Base-by-base conservation (phyloP, 1,140 invertebrate genomes). In the Halictus rubicundus region DNA sequence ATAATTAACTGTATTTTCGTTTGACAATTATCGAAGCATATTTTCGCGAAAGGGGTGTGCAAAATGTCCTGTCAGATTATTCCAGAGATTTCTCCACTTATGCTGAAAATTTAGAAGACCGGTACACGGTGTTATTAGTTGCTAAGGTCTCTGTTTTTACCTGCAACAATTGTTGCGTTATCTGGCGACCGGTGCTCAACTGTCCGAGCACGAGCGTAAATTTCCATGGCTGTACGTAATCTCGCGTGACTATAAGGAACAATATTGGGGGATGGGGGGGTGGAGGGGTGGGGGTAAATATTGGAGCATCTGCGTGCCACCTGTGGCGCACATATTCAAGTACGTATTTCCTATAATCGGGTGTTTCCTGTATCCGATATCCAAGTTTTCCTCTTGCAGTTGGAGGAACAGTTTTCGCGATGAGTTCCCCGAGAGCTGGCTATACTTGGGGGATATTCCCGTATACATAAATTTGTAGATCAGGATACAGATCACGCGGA, bases 311-410 rank as follows among this genome's bases (percentile, higher is more conserved):
- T 76, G 73, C 10, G 73, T 76, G 73, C 73, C 73, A 76, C 73
- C 73, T 76, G 73, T 76, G 73, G 73, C 73, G 54, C 39, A 76
- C 52, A 68, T 68, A 76, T 76, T 68, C 73, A 25, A 57, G 4
- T 68, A 76, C 65, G 65, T 68, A 76, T 68, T 59, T 60, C 73
- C 73, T 76, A 76, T 76, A 76, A 76, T 76, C 73, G 73, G 73
- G 8, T 32, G 52, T 37, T 65, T 66, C 46, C 42, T 64, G 52
- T 46, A 25, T 27, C 73, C 49, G 52, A 76, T 76, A 76, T 46
- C 61, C 71, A 25, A 39, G 61, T 64, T 64, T 64, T 39, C 61
- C 19, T 23, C 12, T 66, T 12, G 39, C n/a, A 16, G 12, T 9
- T 9, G 1, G 32, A 46, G 25, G 39, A 46, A 69, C 59, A 25